phyloP scores from a whole-genome alignment of 2,113 vertebrate species.

The Gavialis gangeticus region DNA sequence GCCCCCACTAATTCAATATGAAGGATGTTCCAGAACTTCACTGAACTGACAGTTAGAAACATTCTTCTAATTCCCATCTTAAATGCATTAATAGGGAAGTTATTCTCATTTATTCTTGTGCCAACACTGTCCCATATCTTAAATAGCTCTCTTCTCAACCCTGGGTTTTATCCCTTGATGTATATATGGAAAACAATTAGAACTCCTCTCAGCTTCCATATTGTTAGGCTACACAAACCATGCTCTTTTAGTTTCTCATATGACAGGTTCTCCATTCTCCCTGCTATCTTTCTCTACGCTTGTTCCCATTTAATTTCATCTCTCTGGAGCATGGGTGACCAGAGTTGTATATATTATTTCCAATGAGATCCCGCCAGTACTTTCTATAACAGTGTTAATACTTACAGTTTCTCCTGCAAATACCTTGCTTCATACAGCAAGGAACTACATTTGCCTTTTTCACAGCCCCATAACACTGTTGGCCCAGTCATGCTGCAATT shows the following conservation, averaged over 20 bases:
- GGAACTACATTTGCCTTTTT: not conserved
- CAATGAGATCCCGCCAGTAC: not conserved
- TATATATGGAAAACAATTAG: not conserved
- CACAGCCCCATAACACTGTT: not conserved
- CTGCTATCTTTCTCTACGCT: not conserved
- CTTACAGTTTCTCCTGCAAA: not conserved
- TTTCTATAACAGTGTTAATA: fast-evolving
- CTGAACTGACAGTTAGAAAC: not conserved
- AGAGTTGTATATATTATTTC: not conserved
- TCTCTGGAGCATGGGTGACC: not conserved
- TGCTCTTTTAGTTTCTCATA: not conserved
- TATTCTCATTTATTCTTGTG: no score
- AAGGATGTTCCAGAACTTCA: not conserved
- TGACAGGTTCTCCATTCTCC: not conserved
- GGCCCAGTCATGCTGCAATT: not conserved
- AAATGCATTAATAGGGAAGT: no score
- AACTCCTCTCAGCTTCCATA: not conserved
- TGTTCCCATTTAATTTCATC: not conserved
- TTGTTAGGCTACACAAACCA: not conserved
- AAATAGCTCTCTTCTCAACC: not conserved
- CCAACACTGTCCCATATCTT: not conserved
- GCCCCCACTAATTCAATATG: not conserved
- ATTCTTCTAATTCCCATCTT: not conserved
- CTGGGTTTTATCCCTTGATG: not conserved
- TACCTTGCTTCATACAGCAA: not conserved